Evolutionary conservation across 2,797 vertebrate species (phyloP).

Genomic region (Halcyon leucocephala): DNA sequence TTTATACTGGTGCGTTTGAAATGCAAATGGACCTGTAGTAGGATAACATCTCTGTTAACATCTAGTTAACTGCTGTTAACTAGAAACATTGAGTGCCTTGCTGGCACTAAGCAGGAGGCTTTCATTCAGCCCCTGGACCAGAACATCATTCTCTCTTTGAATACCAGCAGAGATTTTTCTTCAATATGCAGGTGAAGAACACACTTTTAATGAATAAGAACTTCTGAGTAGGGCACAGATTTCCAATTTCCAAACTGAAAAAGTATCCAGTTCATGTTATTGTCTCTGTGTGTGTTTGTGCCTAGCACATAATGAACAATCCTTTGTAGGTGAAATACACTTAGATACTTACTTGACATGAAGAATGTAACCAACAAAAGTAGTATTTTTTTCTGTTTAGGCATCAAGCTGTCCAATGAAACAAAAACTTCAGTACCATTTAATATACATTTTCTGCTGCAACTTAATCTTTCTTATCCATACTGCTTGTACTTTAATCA

Average conservation of each 20-base stretch:
- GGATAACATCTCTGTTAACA: background rate
- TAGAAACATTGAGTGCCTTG: background rate
- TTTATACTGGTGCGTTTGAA: background rate
- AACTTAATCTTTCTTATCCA: accelerated
- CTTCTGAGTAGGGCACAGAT: background rate
- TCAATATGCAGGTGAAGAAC: background rate
- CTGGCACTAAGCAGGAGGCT: background rate
- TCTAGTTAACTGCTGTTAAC: background rate
- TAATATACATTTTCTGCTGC: accelerated
- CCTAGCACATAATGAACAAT: background rate
- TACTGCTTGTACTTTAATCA: background rate
- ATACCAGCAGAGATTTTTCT: background rate
- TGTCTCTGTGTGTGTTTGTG: background rate
- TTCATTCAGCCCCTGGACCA: background rate
- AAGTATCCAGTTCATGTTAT: background rate
- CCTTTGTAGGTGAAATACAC: background rate
- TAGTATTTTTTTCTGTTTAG: background rate
- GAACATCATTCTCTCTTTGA: background rate
- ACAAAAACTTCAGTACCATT: background rate
- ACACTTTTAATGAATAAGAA: background rate
- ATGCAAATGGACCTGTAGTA: background rate
- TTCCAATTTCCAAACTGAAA: background rate
- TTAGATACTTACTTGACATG: background rate
- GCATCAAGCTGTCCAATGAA: background rate
- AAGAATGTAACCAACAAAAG: background rate